Base-by-base conservation (phyloP, 2,797 vertebrate genomes). In the Tinamus major region DNA sequence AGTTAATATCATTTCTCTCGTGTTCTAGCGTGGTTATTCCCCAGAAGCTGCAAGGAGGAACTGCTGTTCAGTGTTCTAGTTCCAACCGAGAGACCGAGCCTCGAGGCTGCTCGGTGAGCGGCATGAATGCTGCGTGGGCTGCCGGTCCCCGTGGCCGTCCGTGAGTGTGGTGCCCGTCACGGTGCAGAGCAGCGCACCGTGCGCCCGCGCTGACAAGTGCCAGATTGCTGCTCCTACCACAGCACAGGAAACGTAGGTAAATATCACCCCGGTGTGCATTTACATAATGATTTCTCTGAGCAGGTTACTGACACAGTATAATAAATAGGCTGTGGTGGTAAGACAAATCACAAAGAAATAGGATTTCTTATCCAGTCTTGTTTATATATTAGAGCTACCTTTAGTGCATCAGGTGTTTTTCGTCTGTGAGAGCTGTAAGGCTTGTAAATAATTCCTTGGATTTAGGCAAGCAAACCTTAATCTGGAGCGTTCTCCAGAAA, bases 111-210 rank as follows among this genome's bases (percentile, higher is more conserved):
- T 44, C 31, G 17, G 41, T 29, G 41, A 42, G 39, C 9, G 8
- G 18, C 24, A 31, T 13, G 5, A 31, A 3, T 13, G 13, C 41
- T 44, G 31, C 20, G 7, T 3, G 8, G 41, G 29, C 39, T n/a
- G 63, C 31, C 8, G 13, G 27, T 31, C 10, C 35, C 1, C 3
- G 13, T 14, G 37, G 26, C 37, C 4, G 2, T 14, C 10, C 26
- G 35, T 27, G 3, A 14, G 58, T 26, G 4, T 33, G 10, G 26
- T 0, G 1, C 4, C 27, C 39, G 17, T 9, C 81, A 8, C 2
- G 14, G 27, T 26, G 48, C 33, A 20, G 4, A 8, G 9, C 2
- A 7, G 12, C 4, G n/a, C 10, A 20, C 5, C 49, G 46, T 16
- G 2, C 33, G 3, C 10, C 31, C 29, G 37, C 5, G 5, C 37